phyloP scores from a whole-genome alignment of 2,888 invertebrate genomes.

The Frankliniella intonsa region DNA sequence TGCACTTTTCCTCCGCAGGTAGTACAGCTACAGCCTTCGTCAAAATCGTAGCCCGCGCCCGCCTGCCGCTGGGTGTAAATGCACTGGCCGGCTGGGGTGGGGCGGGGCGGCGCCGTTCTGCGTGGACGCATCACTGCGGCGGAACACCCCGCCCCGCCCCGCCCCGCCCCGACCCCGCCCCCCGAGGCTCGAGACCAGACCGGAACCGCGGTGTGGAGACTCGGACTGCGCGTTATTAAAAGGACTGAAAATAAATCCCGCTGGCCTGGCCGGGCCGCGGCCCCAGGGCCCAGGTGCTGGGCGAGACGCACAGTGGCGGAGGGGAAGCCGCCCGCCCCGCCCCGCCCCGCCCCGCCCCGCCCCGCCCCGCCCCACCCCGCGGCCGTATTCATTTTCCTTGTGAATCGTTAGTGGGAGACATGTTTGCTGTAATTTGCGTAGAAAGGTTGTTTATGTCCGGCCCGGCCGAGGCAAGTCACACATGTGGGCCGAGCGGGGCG shows the following conservation, averaged over 20 bases:
- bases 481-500: not conserved
- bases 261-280: not conserved
- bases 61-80: too few relatives aligned
- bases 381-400: conserved; percentile 24
- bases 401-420: conserved; percentile 26
- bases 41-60: too few relatives aligned
- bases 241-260: conserved; percentile 23
- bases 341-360: not conserved
- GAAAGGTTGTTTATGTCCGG: conserved; percentile 16
- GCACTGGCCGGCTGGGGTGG: not conserved
- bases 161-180: not conserved
- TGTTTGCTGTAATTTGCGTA: conserved; percentile 20
- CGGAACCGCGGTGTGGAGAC: not conserved
- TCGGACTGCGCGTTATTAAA: conserved; percentile 1
- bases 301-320: not conserved
- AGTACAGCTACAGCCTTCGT: too few relatives aligned
- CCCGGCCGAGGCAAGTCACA: not conserved
- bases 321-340: not conserved
- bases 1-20: too few relatives aligned
- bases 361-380: not conserved
- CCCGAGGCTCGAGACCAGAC: not conserved
- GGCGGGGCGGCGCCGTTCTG: not conserved
- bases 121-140: too few relatives aligned
- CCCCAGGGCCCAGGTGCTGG: not conserved
- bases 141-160: too few relatives aligned